phyloP scores from a whole-genome alignment of 2,113 vertebrate species.

The Isichthys henryi region DNA sequence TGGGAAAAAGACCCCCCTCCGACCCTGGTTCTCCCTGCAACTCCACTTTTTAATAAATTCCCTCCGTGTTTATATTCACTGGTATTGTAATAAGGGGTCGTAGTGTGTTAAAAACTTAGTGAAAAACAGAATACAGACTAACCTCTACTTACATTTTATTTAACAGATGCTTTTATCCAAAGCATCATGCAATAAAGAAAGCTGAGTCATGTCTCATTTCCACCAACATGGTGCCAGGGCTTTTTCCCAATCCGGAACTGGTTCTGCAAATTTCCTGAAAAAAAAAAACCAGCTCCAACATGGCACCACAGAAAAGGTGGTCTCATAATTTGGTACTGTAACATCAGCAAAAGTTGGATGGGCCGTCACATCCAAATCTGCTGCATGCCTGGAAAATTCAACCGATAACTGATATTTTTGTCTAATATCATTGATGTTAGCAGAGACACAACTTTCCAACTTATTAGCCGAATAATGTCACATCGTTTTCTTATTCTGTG shows the following conservation, averaged over 20 bases:
- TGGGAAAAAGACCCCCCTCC: constrained; percentile 6
- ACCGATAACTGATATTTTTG: not conserved
- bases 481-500: not conserved
- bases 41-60: not conserved
- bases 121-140: not conserved
- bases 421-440: not conserved
- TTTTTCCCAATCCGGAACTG: too few species aligned
- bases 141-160: not conserved
- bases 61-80: not conserved
- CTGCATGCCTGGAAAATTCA: not conserved
- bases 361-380: not conserved
- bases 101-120: not conserved
- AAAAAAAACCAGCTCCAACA: too few species aligned
- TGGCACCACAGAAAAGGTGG: too few species aligned
- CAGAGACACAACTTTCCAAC: not conserved
- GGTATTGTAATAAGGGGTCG: not conserved
- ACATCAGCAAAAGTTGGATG: too few species aligned
- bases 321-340: too few species aligned
- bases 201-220: too few species aligned
- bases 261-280: too few species aligned
- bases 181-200: too few species aligned
- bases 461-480: not conserved
- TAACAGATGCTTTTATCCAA: too few species aligned
- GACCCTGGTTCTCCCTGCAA: not conserved
- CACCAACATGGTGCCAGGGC: too few species aligned